Conservation (phyloP, 2,888 invertebrate species). For the Neoitamus cyanurus region DNA sequence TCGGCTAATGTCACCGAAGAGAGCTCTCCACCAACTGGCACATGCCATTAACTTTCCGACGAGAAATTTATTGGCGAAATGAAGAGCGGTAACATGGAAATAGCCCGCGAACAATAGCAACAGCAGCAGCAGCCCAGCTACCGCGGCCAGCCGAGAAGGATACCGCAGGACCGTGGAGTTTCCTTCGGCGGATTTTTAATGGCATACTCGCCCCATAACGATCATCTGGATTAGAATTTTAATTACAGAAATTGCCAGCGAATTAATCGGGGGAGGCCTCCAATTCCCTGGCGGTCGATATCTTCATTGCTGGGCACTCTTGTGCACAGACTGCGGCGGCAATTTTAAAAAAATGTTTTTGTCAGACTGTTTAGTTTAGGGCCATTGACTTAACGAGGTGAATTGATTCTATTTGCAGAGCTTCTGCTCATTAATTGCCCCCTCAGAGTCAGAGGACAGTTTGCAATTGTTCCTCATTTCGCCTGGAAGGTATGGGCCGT, state of each 20-base stretch:
- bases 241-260: slow-evolving; percentile 51
- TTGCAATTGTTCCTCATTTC: background rate
- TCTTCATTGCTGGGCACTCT: slow-evolving; percentile 32
- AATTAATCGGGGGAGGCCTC: slow-evolving; percentile 48
- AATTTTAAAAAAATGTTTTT: slow-evolving; percentile 10
- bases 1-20: slow-evolving; percentile 19
- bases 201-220: slow-evolving; percentile 48
- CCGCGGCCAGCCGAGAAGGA: background rate
- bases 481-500: background rate
- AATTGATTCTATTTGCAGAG: slow-evolving; percentile 5
- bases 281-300: slow-evolving; percentile 47
- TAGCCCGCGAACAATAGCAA: slow-evolving; percentile 21
- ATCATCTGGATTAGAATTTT: slow-evolving; percentile 52
- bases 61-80: slow-evolving; percentile 37
- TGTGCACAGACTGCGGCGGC: background rate
- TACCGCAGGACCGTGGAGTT: background rate
- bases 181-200: slow-evolving; percentile 49
- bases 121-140: background rate
- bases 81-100: slow-evolving; percentile 23
- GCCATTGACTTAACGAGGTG: slow-evolving; percentile 10
- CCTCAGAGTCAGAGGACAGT: background rate
- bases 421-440: slow-evolving; percentile 1
- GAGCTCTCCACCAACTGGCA: slow-evolving; percentile 49
- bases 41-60: slow-evolving; percentile 50
- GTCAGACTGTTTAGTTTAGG: slow-evolving; percentile 1